Percentiles rank a stretch among this genome's conserved stretches.
Evolutionary conservation across 1,140 invertebrate genomes (phyloP).

Genomic region (Cherax quadricarinatus): DNA sequence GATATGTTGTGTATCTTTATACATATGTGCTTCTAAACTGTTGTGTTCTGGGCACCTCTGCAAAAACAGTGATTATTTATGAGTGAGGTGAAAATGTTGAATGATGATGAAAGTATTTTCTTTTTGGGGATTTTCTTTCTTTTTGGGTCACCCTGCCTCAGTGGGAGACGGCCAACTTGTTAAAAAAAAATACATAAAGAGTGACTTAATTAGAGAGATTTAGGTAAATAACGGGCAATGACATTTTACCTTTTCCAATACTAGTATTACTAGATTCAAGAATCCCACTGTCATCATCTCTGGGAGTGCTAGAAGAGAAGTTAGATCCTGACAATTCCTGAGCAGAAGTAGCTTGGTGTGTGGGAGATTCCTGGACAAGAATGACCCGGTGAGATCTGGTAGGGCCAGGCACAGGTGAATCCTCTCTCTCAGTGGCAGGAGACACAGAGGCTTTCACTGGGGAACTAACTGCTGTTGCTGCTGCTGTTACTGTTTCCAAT

Average conservation of each 20-base stretch:
- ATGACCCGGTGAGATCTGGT: slow-evolving; percentile 34
- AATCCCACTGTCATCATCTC: slow-evolving; percentile 26
- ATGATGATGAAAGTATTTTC: too few relatives aligned
- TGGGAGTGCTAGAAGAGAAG: slow-evolving; percentile 8
- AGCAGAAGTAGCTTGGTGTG: slow-evolving; percentile 17
- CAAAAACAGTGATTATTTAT: too few relatives aligned
- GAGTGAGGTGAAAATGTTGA: too few relatives aligned
- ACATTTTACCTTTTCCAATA: neutral
- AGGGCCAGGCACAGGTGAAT: neutral
- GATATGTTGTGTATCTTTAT: too few relatives aligned
- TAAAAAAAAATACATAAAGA: too few relatives aligned
- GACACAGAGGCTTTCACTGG: neutral
- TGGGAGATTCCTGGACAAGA: slow-evolving; percentile 44
- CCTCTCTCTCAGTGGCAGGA: neutral
- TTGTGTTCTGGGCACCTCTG: too few relatives aligned
- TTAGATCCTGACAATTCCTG: neutral
- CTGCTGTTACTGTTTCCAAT: neutral
- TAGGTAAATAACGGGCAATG: neutral
- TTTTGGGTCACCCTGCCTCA: too few relatives aligned
- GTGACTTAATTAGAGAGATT: neutral
- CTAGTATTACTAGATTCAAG: slow-evolving; percentile 20
- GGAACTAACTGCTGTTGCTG: neutral
- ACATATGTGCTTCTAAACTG: too few relatives aligned
- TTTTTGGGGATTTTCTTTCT: too few relatives aligned
- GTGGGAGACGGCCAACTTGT: too few relatives aligned